Percentiles rank a stretch among this genome's conserved stretches.
Conservation (phyloP, 2,113 vertebrate species). For the Apaloderma vittatum region DNA sequence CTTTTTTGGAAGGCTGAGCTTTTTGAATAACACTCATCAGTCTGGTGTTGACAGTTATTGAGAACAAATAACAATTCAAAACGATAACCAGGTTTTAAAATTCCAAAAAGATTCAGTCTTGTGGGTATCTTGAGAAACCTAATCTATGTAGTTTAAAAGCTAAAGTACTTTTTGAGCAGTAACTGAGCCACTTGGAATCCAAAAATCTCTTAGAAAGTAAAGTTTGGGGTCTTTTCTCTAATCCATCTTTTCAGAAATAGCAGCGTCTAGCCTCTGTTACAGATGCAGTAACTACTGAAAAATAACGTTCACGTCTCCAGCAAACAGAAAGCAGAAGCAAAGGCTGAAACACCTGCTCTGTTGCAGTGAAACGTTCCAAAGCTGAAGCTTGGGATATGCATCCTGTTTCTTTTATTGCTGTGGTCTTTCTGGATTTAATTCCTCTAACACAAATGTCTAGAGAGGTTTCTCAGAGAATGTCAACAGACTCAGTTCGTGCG, state of each 20-base stretch:
- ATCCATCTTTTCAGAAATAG: not conserved
- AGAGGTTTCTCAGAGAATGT: not conserved
- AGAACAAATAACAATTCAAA: slow-evolving; percentile 8
- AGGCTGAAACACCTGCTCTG: not conserved
- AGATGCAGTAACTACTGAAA: not conserved
- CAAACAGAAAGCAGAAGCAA: not conserved
- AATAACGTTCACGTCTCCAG: not conserved
- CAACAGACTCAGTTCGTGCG: not conserved
- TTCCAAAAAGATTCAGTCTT: not conserved
- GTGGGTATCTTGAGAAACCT: not conserved
- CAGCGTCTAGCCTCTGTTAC: not conserved
- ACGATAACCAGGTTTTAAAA: not conserved
- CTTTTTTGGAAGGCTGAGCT: not conserved
- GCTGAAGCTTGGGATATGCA: not conserved
- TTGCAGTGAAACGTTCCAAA: not conserved
- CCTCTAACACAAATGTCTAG: not conserved
- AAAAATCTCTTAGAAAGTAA: not conserved
- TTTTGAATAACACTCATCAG: not conserved
- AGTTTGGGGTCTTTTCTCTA: not conserved
- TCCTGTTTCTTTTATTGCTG: not conserved
- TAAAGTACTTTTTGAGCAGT: not conserved
- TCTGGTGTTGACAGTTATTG: not conserved
- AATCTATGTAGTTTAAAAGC: not conserved
- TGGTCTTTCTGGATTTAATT: not conserved
- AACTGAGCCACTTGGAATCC: not conserved